Conservation (phyloP, 2,888 invertebrate species). For the Acanthoscelides obtectus region DNA sequence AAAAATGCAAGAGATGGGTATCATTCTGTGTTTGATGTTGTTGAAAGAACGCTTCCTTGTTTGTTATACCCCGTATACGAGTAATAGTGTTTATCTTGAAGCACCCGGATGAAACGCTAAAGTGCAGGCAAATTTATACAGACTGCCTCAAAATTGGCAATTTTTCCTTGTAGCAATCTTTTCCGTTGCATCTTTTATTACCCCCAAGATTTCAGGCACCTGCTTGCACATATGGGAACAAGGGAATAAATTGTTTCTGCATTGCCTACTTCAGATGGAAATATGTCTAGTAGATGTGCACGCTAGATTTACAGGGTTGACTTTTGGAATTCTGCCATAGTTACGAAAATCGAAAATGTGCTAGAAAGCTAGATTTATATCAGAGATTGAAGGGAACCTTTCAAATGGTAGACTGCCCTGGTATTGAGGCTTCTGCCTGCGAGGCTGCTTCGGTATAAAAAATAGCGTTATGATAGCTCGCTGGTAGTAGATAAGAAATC, state of each 20-base stretch:
- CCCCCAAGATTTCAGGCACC: background rate
- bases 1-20: too few species aligned
- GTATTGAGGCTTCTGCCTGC: too few species aligned
- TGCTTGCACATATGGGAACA: background rate
- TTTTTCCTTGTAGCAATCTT: background rate
- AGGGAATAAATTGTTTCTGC: background rate
- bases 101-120: background rate
- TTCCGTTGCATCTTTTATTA: background rate
- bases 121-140: background rate
- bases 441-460: too few species aligned
- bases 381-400: too few species aligned
- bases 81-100: background rate
- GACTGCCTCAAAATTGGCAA: background rate
- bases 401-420: too few species aligned
- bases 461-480: too few species aligned
- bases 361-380: too few species aligned
- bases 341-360: too few species aligned
- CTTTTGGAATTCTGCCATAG: background rate
- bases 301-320: background rate
- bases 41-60: too few species aligned
- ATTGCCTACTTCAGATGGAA: background rate
- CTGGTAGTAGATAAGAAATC: too few species aligned
- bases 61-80: background rate
- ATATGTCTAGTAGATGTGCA: background rate
- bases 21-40: too few species aligned